Conservation (phyloP, 1,140 invertebrate genomes). For the Microplitis mediator region DNA sequence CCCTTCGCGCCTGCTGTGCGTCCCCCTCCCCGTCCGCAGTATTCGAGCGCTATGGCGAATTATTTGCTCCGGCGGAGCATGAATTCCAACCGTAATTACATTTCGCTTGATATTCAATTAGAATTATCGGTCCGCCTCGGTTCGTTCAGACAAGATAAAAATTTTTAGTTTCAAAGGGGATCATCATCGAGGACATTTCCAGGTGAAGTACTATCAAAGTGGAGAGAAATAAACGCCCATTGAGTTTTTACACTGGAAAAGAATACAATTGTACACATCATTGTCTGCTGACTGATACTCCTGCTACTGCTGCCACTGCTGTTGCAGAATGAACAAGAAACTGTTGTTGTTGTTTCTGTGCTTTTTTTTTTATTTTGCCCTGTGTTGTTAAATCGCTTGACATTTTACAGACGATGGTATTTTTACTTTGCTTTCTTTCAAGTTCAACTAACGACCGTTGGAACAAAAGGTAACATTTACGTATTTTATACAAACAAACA, state of each 20-base stretch:
- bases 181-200: constrained; percentile 25
- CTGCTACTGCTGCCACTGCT: too few relatives aligned
- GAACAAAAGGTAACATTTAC: too few relatives aligned
- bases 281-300: too few relatives aligned
- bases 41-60: constrained; percentile 54
- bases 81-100: constrained; percentile 64
- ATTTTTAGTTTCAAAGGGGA: constrained; percentile 18
- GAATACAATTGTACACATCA: not conserved
- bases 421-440: too few relatives aligned
- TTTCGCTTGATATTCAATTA: constrained; percentile 64
- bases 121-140: constrained; percentile 50
- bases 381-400: too few relatives aligned
- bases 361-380: too few relatives aligned
- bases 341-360: too few relatives aligned
- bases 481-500: too few relatives aligned
- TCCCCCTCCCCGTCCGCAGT: constrained; percentile 45
- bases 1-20: constrained; percentile 9
- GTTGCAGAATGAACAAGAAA: too few relatives aligned
- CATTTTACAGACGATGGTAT: too few relatives aligned
- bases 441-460: too few relatives aligned
- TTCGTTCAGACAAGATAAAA: constrained; percentile 28
- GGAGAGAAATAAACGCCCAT: not conserved
- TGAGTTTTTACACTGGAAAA: not conserved
- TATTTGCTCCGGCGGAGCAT: constrained; percentile 63
- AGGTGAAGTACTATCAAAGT: constrained; percentile 25